phyloP scores from a whole-genome alignment of 2,888 invertebrate genomes.

The Halictus ligatus region DNA sequence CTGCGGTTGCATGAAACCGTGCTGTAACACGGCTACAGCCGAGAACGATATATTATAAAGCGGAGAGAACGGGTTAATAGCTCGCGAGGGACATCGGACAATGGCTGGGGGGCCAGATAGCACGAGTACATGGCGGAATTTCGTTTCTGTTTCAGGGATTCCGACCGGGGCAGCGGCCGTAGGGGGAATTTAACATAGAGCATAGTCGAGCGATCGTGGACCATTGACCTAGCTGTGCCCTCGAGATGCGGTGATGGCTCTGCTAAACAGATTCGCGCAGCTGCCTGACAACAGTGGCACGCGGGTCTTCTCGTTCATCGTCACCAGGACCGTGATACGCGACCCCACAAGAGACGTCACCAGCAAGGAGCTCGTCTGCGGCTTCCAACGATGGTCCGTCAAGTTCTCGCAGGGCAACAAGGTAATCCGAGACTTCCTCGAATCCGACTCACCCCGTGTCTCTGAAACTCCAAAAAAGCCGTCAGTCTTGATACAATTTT shows the following conservation, averaged over 20 bases:
- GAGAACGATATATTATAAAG: neutral
- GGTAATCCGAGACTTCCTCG: constrained; percentile 81
- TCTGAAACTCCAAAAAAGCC: neutral
- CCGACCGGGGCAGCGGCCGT: neutral
- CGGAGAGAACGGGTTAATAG: neutral
- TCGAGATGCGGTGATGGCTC: constrained; percentile 88
- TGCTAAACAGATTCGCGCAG: constrained; percentile 92
- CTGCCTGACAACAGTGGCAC: constrained; percentile 93
- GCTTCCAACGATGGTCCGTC: constrained; percentile 93
- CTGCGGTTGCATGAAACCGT: neutral
- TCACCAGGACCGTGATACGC: constrained; percentile 91
- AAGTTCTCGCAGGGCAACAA: constrained; percentile 92
- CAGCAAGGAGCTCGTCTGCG: constrained; percentile 93
- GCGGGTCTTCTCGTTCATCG: constrained; percentile 93
- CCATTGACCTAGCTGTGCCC: constrained; percentile 61
- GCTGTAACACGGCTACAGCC: neutral
- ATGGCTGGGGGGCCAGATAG: neutral
- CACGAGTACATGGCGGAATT: neutral
- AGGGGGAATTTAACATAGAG: neutral
- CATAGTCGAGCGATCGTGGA: constrained; percentile 43
- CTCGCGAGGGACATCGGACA: neutral
- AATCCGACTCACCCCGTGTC: neutral
- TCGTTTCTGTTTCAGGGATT: constrained; percentile 24
- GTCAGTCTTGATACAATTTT: too few relatives aligned
- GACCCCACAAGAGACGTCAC: constrained; percentile 93